Base-by-base conservation (phyloP, 2,888 invertebrate species). In the Camponotus fellah region DNA sequence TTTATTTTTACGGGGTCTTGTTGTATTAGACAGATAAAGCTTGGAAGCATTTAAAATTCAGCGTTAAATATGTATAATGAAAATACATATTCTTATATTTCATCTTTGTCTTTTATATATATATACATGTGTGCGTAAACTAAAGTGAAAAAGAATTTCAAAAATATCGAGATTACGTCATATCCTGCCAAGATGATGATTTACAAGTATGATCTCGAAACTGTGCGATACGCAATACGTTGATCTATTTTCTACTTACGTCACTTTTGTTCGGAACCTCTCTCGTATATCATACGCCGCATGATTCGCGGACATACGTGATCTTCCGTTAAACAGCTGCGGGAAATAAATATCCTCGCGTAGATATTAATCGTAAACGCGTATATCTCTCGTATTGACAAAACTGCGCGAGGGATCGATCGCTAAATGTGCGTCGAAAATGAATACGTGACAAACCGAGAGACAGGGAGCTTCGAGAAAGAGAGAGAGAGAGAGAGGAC, bases 171-270 rank as follows among this genome's bases (percentile, higher is more conserved):
- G 26, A 2, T 76, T 75, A 46, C 64, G 34, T 76, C 40, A 71
- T 14, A 8, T 46, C n/a, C 34, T 2, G 43, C 8, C 53, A 14
- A 60, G 37, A 71, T 71, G 8, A 71, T 71, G 43, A 71, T 60
- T 60, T 37, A 56, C 56, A 37, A 60, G 58, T 34, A 34, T 14
- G 72, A 60, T 60, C 43, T 26, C 21, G 43, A 79, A 46, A 34
- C 32, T 60, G 12, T 14, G 76, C 32, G 69, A 34, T 40, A 68
- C 46, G 75, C 77, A 69, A 56, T 10, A 53, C 9, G 40, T 26
- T 10, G 79, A 43, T 80, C 79, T 60, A 80, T 71, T 80, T 80
- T 46, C 71, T 26, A 71, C 60, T 37, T 21, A 60, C 79, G 72
- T 71, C 60, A 71, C 21, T 60, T 71, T 71, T 46, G 60, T 37